Base-by-base conservation (phyloP, 2,888 invertebrate genomes). In the Erynnis tages region DNA sequence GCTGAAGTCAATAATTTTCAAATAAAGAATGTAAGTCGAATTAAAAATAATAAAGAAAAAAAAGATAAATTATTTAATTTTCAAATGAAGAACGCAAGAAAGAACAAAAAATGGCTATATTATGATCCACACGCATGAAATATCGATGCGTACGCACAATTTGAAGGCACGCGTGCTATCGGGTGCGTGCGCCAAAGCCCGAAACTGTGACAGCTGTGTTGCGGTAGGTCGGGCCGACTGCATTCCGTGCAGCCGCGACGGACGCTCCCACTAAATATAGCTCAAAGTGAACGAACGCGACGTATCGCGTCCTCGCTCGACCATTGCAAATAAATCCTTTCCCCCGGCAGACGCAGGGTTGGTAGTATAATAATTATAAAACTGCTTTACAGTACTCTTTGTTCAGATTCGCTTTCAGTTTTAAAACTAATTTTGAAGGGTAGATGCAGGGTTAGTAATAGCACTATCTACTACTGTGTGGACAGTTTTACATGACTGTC, bases 181-280 rank as follows among this genome's bases (percentile, higher is more conserved):
- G 41, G 27, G 32, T 50, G 76, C 73, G 73, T 73, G 77, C 73
- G 69, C 76, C 77, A 77, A 79, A 83, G 76, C 76, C 76, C 77
- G 77, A 79, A 83, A 76, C 76, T 81, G 82, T 79, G 81, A 79
- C 82, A 77, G 74, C 71, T 63, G 62, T 71, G 75, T 87, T 88
- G 82, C 65, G 66, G 65, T 62, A 67, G 67, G 67, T 67, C 67
- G 61, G 66, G 62, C 78, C 61, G 79, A 73, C 76, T 73, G 67
- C 66, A 63, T 63, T 64, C 85, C 82, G 55, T 56, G 55, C 57
- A 55, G 58, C 61, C 58, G 62, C 57, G 65, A 65, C 58, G 67
- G 68, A 63, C 66, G 74, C 76, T 74, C 70, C 71, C 75, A 85
- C 86, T 88, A 88, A 86, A 88, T 88, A 86, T 87, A 87, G 84